Base-by-base conservation (phyloP, 92 coral and sea anemone species). In the Zoanthus gigantus region DNA sequence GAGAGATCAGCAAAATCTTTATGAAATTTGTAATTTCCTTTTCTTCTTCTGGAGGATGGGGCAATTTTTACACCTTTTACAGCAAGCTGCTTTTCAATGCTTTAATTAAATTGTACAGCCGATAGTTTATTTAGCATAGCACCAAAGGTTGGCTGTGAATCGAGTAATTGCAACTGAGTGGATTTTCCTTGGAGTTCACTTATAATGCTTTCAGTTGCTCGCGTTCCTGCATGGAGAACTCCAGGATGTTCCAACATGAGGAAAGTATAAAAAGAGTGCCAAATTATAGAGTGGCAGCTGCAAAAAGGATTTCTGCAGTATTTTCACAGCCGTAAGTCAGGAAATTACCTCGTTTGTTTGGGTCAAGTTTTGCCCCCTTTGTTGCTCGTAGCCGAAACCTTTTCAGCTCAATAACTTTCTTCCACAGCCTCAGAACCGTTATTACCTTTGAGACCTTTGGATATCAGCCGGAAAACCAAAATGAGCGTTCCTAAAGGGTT, bases 261-360 rank as follows among this genome's bases (percentile, higher is more conserved):
- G 6, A 47, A 88, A 79, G 63, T 88, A 86, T n/a, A 79, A 72
- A 72, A 57, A 88, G 1, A 88, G 50, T 32, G 91, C 87, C 16
- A 88, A 76, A 80, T 88, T 71, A 48, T 88, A 76, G 3, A 88
- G 74, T 88, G 10, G 86, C 91, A 6, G 87, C 91, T 10, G 91
- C 87, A 88, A 80, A 80, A 65, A 71, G 77, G 52, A 81, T 29
- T 73, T 88, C 91, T 23, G 83, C 76, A n/a, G 79, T 88, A 8
- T 60, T 1, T 15, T 88, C 68, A 45, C 76, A 87, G 76, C 90
- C 86, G 13, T 79, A 87, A 12, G 83, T 86, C 9, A 65, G 68
- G 69, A 76, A 86, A 15, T 86, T 18, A 53, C 89, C 89, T 45
- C 89, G 71, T 78, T 86, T 86, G 34, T 42, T 69, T n/a, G 88